Evolutionary conservation across 2,888 invertebrate genomes (phyloP), one percentile per base, ranked within the genome.

Genomic region (Acrobasis repandana): DNA sequence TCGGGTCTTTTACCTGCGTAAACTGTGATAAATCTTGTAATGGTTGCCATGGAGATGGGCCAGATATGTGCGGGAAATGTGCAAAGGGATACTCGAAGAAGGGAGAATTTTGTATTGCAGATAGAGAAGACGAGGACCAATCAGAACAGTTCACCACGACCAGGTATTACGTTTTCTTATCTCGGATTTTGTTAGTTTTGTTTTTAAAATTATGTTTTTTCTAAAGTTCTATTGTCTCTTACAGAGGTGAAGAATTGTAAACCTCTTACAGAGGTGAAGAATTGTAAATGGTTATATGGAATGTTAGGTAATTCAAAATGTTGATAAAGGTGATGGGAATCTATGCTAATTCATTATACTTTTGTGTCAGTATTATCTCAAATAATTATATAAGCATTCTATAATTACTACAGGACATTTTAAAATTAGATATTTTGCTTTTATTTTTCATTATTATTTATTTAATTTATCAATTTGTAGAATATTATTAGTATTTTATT

Each of bases 11-110:
- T 76, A 87, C 93, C 10, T 98, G 98, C 85, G 85, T 96, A 74
- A 94, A 93, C 58, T 98, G 98, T 88, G 97, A 98, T 85, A 94
- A 93, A 73, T 94, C 98, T 0, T 98, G 98, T 79, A 87, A 94
- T 54, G 95, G 96, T 0, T 98, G 98, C 79, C 94, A 94, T 59
- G 97, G 97, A 0, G 97, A 97, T 83, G 98, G 98, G 0, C 97
- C 98, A 0, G 98, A 98, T 82, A 96, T 97, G 95, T 98, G 98
- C 85, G 91, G 93, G 36, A 93, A 94, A 76, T 98, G 98, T 92
- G 95, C 96, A 0, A 88, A 93, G 15, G 97, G 95, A 8, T 97
- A 94, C 81, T 90, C 93, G 10, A 92, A 95, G 65, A 94, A 95
- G 67, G 95, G 96, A 63, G 96, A 96, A 65, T 93, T 96, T 67